A percentile compares a stretch with the other conserved stretches of the same genome.
These are phyloP conservation scores for Holocentrus rufus DNA, from an alignment of 2,797 vertebrate genomes.

Conservation along the genomic window DNA sequence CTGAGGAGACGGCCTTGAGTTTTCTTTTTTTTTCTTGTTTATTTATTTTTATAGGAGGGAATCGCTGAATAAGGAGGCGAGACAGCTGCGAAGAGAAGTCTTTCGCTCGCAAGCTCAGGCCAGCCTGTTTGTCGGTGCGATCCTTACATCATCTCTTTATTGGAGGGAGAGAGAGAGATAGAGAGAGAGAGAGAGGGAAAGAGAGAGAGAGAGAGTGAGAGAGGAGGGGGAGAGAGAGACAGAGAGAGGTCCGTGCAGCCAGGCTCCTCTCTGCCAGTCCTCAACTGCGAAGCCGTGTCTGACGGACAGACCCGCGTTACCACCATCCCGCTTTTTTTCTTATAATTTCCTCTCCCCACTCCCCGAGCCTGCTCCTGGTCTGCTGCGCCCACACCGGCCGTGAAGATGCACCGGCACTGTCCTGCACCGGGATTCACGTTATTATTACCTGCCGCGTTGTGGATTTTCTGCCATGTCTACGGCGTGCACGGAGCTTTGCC, in stretches of 20 bases:
- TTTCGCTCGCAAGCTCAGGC: constrained; percentile 27
- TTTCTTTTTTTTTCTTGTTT: constrained; percentile 15
- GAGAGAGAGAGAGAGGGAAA: constrained; percentile 4
- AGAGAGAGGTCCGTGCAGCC: constrained; percentile 54
- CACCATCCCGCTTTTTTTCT: constrained; percentile 34
- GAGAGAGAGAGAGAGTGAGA: neutral
- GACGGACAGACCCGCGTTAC: constrained; percentile 58
- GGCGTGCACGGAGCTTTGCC: constrained; percentile 76
- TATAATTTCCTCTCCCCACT: constrained; percentile 28
- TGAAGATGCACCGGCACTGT: constrained; percentile 78
- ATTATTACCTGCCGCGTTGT: constrained; percentile 73
- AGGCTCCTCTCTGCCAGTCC: constrained; percentile 69
- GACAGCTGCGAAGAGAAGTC: constrained; percentile 44
- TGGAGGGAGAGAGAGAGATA: constrained; percentile 39
- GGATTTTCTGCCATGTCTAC: constrained; percentile 80
- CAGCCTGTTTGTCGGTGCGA: constrained; percentile 55
- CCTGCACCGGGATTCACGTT: constrained; percentile 70
- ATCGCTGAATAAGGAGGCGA: constrained; percentile 33
- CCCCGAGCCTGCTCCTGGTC: constrained; percentile 19
- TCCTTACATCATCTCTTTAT: constrained; percentile 75
- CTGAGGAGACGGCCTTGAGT: constrained; percentile 8
- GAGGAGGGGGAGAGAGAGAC: neutral
- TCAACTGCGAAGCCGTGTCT: constrained; percentile 66
- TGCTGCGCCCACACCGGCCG: constrained; percentile 59
- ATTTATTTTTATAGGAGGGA: neutral